phyloP scores from a whole-genome alignment of 2,888 invertebrate species.

The Euzophera pinguis region DNA sequence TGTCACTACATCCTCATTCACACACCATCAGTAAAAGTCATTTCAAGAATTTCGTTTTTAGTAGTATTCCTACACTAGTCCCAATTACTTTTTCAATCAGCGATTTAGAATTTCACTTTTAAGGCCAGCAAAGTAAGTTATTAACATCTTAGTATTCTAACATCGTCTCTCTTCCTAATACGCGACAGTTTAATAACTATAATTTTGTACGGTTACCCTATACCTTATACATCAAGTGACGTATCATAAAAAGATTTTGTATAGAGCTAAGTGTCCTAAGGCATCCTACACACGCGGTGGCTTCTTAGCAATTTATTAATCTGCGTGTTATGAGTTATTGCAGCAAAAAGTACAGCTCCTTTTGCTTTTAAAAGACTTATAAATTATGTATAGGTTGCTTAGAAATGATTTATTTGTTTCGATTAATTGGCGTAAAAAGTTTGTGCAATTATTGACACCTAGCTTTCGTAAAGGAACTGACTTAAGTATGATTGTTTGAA shows the following conservation, averaged over 20 bases:
- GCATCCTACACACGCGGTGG: conserved; percentile 1
- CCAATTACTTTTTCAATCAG: too few relatives aligned
- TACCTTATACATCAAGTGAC: not conserved
- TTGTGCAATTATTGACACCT: not conserved
- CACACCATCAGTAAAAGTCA: too few relatives aligned
- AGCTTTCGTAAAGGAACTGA: too few relatives aligned
- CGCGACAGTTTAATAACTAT: conserved; percentile 6
- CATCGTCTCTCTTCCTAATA: not conserved
- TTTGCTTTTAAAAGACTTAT: conserved; percentile 1
- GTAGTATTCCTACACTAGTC: too few relatives aligned
- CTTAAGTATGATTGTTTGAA: too few relatives aligned
- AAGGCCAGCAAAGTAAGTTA: not conserved
- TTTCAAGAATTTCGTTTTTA: too few relatives aligned
- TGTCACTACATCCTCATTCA: too few relatives aligned
- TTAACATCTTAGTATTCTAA: not conserved
- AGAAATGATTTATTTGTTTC: conserved; percentile 2
- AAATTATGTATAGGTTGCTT: not conserved
- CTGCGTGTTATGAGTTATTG: not conserved
- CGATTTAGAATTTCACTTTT: too few relatives aligned
- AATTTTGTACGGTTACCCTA: conserved; percentile 5
- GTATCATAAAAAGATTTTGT: not conserved
- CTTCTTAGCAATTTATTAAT: not conserved
- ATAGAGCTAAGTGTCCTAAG: not conserved
- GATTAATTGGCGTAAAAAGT: not conserved
- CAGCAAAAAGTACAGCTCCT: not conserved